These are phyloP conservation scores for Microctenopoma steveboyesi DNA, from an alignment of 2,797 vertebrate species.

Conservation along the genomic window DNA sequence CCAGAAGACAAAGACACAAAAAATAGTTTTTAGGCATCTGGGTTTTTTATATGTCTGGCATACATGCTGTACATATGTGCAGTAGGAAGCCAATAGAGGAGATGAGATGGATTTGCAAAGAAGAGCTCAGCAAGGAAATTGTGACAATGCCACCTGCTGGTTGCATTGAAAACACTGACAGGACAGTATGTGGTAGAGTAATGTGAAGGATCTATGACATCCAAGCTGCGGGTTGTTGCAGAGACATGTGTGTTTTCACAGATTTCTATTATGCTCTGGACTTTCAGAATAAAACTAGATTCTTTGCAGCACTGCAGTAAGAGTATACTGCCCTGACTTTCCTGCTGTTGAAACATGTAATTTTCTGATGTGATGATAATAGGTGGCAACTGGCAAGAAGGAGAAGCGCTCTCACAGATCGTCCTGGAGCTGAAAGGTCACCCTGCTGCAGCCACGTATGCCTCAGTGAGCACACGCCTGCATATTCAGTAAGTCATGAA, in stretches of 20 bases:
- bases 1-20: background rate
- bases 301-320: background rate
- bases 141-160: conserved; percentile 49
- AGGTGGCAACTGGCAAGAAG: background rate
- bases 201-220: background rate
- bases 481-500: too few relatives aligned
- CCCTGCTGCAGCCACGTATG: background rate
- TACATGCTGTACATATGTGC: background rate
- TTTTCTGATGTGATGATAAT: background rate
- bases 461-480: too few relatives aligned
- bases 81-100: background rate
- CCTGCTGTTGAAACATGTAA: background rate
- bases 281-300: background rate
- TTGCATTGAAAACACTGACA: conserved; percentile 1
- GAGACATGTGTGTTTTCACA: background rate
- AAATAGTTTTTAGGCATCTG: background rate
- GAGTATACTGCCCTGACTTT: background rate
- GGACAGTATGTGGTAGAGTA: background rate
- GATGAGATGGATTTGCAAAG: background rate
- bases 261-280: too few relatives aligned
- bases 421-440: background rate
- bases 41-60: background rate
- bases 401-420: background rate
- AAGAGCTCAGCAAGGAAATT: background rate
- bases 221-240: background rate